Percentiles rank a stretch among this genome's conserved stretches.
phyloP scores from a whole-genome alignment of 2,797 vertebrate species.

The Calcarius lapponicus region DNA sequence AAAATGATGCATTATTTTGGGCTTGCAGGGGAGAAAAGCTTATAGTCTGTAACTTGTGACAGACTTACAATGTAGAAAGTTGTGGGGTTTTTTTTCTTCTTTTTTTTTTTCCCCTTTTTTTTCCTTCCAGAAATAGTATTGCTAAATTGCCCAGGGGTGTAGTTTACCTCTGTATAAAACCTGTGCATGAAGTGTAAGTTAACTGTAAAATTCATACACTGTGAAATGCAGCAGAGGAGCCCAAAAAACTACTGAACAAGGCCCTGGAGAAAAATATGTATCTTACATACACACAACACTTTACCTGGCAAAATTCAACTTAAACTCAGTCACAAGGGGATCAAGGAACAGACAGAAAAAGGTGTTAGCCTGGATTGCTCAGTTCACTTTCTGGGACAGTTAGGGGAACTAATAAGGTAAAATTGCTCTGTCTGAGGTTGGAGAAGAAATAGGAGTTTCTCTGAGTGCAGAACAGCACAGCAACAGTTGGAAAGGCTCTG shows the following conservation, averaged over 20 bases:
- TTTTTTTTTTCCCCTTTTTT: neutral
- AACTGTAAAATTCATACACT: conserved; percentile 1
- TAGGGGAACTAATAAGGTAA: neutral
- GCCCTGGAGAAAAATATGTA: neutral
- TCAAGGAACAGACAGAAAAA: neutral
- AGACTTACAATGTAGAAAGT: neutral
- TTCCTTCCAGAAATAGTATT: neutral
- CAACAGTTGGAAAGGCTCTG: neutral
- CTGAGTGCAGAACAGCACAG: neutral
- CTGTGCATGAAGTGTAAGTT: neutral
- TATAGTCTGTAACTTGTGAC: neutral
- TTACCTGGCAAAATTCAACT: neutral
- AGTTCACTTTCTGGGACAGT: neutral
- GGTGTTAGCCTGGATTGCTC: neutral
- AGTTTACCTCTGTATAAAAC: conserved; percentile 8
- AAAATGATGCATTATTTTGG: neutral
- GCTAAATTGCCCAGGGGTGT: neutral
- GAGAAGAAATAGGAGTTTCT: neutral
- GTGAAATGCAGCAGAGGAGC: neutral
- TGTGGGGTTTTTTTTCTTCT: neutral
- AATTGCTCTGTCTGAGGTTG: neutral
- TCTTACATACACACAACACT: neutral
- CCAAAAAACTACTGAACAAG: neutral
- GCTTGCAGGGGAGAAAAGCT: neutral
- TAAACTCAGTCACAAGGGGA: neutral